These are phyloP conservation scores for Suricata suricatta DNA, from an alignment of 2,113 vertebrate species.

Conservation along the genomic window DNA sequence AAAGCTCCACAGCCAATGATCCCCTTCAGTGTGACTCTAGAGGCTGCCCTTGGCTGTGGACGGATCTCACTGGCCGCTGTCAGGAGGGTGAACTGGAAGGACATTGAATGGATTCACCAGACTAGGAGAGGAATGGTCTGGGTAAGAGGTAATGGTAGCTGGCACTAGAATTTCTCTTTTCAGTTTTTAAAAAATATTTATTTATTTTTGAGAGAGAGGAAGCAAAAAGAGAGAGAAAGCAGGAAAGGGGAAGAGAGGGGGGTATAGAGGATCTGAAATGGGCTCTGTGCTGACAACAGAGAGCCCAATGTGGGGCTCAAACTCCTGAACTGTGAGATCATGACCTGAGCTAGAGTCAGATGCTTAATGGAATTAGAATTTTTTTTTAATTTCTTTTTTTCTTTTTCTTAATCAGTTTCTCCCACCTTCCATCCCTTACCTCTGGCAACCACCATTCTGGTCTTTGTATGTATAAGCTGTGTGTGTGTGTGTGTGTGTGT, in stretches of 20 bases:
- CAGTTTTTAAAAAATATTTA: background rate
- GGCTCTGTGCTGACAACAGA: too few species aligned
- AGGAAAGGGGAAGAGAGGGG: too few species aligned
- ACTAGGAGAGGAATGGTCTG: background rate
- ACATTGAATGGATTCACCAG: background rate
- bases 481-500: background rate
- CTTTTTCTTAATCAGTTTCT: background rate
- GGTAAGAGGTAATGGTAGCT: background rate
- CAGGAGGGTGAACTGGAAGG: background rate
- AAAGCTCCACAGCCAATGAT: background rate
- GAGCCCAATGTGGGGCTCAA: too few species aligned
- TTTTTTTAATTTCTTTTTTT: too few species aligned
- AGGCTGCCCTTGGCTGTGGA: background rate
- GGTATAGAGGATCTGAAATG: too few species aligned
- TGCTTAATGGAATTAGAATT: too few species aligned
- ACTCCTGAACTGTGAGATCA: too few species aligned
- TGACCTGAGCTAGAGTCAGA: too few species aligned
- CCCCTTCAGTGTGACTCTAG: background rate
- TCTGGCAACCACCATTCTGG: background rate
- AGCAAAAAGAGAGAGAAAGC: too few species aligned
- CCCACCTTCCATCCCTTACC: background rate
- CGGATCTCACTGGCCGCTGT: background rate
- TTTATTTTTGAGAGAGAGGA: too few species aligned
- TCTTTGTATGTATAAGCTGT: background rate
- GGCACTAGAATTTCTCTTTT: background rate